Base-by-base conservation (phyloP, 2,797 vertebrate species). In the Alca torda region DNA sequence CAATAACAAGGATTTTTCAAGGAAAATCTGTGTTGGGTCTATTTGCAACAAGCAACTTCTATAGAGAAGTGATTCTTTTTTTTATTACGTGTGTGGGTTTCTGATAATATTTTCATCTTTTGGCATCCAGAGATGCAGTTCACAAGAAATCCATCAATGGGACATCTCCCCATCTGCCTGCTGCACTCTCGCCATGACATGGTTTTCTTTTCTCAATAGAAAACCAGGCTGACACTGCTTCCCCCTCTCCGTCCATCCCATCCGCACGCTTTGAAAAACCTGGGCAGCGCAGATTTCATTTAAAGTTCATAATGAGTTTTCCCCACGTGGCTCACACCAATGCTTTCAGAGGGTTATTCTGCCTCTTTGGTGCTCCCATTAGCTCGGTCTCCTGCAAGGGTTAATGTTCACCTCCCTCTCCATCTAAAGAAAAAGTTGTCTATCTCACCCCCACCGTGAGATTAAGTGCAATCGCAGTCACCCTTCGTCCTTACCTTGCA, bases 401-500 rank as follows among this genome's bases (percentile, higher is more conserved):
- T 85, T 94, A 78, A 78, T 17, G 48, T 74, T 90, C 89, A 72
- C 63, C 85, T 87, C 63, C 80, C 61, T 86, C 54, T 50, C 59
- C 73, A 46, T 8, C 85, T 46, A 72, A 54, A 80, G 73, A 72
- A 48, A 48, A 87, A 64, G 61, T 82, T 45, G n/a, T 75, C 64
- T 89, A 74, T 64, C 67, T 87, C 59, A 63, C 72, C 79, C 88
- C 60, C 84, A 16, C 65, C 9, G 11, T 56, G 69, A 81, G 83
- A 51, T 56, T 57, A 73, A 93, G 48, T 11, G 2, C 19, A 5
- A 41, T n/a, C 67, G 14, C 45, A n/a, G 60, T 23, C 81, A 72
- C 70, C 90, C 57, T 72, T 85, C 68, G 10, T 56, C 85, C 94
- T 97, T 95, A 97, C 97, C 96, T 97, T 94, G 84, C 76, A 53